Percentiles rank a stretch among this genome's conserved stretches.
Evolutionary conservation across 1,140 invertebrate genomes (phyloP).

Genomic region (Scaptomyza hsui): DNA sequence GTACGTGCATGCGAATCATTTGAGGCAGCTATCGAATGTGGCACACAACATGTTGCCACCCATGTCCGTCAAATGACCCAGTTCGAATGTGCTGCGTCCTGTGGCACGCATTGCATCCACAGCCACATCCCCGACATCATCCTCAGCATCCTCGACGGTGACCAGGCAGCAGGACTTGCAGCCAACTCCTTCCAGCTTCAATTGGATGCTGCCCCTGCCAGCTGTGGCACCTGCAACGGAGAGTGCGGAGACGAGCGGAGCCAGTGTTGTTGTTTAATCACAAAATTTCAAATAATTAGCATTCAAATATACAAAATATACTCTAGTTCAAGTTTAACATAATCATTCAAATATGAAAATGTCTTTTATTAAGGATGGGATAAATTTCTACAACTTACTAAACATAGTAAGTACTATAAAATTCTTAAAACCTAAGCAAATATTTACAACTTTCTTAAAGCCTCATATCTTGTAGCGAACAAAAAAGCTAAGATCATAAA

Average conservation of each 20-base stretch:
- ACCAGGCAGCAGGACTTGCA: slow-evolving; percentile 19
- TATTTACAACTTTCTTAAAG: too few species aligned
- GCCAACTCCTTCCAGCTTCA: slow-evolving; percentile 38
- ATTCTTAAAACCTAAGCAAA: too few species aligned
- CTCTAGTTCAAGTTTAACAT: slow-evolving; percentile 37
- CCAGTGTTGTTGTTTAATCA: slow-evolving; percentile 52
- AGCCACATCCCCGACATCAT: slow-evolving; percentile 13
- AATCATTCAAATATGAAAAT: neutral
- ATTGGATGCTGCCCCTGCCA: slow-evolving; percentile 58
- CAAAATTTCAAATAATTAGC: slow-evolving; percentile 37
- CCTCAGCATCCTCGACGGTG: slow-evolving; percentile 2
- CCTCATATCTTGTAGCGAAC: too few species aligned
- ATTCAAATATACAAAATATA: slow-evolving; percentile 40
- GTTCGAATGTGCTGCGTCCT: slow-evolving; percentile 72
- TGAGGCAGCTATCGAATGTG: slow-evolving; percentile 68
- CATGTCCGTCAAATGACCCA: slow-evolving; percentile 82
- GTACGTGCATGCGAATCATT: slow-evolving; percentile 78
- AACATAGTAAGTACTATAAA: too few species aligned
- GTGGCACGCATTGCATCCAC: slow-evolving; percentile 76
- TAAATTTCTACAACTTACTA: too few species aligned
- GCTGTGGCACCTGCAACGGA: slow-evolving; percentile 2
- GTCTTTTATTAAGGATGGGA: neutral
- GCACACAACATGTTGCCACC: slow-evolving; percentile 68
- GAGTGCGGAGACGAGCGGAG: neutral
- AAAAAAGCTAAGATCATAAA: too few species aligned